Percentiles rank a stretch among this genome's conserved stretches.
Evolutionary conservation across 2,797 vertebrate species (phyloP).

Genomic region (Ceyx erithaca): DNA sequence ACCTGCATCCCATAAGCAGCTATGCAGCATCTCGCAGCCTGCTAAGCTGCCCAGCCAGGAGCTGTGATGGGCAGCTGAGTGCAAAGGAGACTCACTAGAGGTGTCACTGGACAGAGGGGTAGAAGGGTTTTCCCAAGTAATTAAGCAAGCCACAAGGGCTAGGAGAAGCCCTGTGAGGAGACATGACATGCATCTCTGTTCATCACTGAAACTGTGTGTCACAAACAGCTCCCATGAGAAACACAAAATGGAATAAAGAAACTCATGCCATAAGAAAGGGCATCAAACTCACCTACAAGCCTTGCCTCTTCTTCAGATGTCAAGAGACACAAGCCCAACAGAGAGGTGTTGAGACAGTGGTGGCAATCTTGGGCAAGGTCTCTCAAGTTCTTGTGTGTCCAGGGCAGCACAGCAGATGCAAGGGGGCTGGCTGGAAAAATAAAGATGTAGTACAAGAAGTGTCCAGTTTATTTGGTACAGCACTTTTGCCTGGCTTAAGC

Average conservation of each 20-base stretch:
- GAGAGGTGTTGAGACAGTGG: not conserved
- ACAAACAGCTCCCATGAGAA: conserved; percentile 19
- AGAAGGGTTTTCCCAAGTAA: conserved; percentile 27
- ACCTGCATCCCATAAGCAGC: not conserved
- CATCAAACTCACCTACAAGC: not conserved
- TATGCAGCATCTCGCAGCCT: not conserved
- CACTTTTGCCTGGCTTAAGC: not conserved
- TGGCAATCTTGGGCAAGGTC: not conserved
- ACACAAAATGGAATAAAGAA: not conserved
- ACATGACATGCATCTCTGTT: not conserved
- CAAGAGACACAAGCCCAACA: not conserved
- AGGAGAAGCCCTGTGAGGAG: not conserved
- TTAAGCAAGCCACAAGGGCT: not conserved
- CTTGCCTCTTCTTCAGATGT: not conserved
- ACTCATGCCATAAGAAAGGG: not conserved
- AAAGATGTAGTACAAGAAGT: not conserved
- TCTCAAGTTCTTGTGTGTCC: not conserved
- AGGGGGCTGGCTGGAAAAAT: not conserved
- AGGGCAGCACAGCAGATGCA: not conserved
- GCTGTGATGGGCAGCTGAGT: not conserved
- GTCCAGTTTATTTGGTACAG: not conserved
- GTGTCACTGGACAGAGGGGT: not conserved
- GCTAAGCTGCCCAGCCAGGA: not conserved
- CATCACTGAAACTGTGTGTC: not conserved
- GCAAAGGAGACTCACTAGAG: not conserved